phyloP scores from a whole-genome alignment of 2,797 vertebrate species.

The Psittacula echo region DNA sequence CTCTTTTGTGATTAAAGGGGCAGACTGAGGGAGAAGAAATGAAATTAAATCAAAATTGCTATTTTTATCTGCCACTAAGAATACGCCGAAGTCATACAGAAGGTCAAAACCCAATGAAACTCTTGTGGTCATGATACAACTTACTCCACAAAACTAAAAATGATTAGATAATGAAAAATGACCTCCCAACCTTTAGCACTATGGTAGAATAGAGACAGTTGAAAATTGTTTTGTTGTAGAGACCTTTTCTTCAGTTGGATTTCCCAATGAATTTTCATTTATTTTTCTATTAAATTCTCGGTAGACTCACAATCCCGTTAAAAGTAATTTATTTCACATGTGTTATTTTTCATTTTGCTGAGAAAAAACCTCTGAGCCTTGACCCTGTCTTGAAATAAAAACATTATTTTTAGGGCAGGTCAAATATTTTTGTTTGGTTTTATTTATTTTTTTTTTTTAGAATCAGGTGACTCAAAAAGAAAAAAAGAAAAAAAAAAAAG shows the following conservation, averaged over 20 bases:
- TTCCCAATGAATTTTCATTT: conserved; percentile 3
- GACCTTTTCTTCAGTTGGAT: conserved; percentile 4
- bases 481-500: not conserved
- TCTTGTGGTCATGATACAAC: not conserved
- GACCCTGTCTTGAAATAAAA: not conserved
- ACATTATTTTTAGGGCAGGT: not conserved
- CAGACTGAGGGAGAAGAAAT: not conserved
- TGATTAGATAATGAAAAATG: not conserved
- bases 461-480: conserved; percentile 14
- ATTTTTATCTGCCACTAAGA: not conserved
- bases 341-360: conserved; percentile 51
- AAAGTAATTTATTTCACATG: conserved; percentile 52
- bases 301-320: not conserved
- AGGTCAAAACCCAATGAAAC: not conserved
- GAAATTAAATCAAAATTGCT: not conserved
- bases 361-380: not conserved
- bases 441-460: not conserved
- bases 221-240: not conserved
- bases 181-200: not conserved
- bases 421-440: not conserved
- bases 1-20: not conserved
- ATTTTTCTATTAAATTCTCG: conserved; percentile 13
- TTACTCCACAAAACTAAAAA: not conserved
- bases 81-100: not conserved
- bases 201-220: not conserved